A percentile compares a stretch with the other conserved stretches of the same genome.
Conservation (phyloP, 2,888 invertebrate species). For the Plemyria rubiginata region DNA sequence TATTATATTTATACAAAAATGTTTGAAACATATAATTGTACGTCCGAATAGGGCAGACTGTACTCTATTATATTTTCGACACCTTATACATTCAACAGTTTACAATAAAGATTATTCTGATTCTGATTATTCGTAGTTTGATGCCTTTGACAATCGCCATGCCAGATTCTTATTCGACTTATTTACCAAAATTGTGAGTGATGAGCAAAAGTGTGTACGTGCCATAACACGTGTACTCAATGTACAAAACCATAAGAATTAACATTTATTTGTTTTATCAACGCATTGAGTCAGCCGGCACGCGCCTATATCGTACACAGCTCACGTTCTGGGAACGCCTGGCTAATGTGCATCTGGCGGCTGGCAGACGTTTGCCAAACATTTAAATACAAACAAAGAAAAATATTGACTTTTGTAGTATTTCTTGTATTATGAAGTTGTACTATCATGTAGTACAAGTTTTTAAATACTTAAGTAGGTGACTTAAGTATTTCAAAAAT, state of each 20-base stretch:
- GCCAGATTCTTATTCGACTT: neutral
- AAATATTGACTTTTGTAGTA: neutral
- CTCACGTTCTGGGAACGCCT: slow-evolving; percentile 59
- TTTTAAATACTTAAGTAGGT: too few relatives aligned
- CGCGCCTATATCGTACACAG: slow-evolving; percentile 46
- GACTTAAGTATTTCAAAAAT: too few relatives aligned
- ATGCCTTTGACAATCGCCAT: neutral
- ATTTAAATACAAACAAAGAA: neutral
- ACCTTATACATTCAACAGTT: too few relatives aligned
- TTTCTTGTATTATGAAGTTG: too few relatives aligned
- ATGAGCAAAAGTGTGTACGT: slow-evolving; percentile 53
- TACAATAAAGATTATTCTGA: too few relatives aligned
- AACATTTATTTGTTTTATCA: slow-evolving; percentile 61
- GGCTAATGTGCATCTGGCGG: slow-evolving; percentile 17
- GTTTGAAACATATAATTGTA: too few relatives aligned
- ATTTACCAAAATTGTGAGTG: neutral
- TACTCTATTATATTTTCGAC: too few relatives aligned
- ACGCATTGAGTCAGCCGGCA: slow-evolving; percentile 55
- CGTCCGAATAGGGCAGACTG: too few relatives aligned
- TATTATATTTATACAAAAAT: too few relatives aligned
- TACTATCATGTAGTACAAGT: too few relatives aligned
- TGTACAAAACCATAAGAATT: slow-evolving; percentile 59
- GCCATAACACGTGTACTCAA: slow-evolving; percentile 57
- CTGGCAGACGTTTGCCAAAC: slow-evolving; percentile 13
- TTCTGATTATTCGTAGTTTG: too few relatives aligned